Percentiles rank a stretch among this genome's conserved stretches.
These are phyloP conservation scores for Panzeria rudis DNA, from an alignment of 2,888 invertebrate genomes.

Conservation along the genomic window DNA sequence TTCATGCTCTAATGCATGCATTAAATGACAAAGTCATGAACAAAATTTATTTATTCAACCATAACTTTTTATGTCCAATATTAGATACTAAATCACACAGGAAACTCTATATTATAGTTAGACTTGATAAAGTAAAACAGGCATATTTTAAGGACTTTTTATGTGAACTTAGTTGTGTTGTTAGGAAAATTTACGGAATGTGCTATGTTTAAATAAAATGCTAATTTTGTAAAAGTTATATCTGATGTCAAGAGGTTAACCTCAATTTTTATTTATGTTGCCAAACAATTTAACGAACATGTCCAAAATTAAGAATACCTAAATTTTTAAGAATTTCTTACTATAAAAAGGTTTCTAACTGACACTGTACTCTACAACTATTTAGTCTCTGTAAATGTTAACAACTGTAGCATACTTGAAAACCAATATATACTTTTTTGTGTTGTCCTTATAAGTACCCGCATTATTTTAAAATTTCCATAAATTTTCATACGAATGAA, in stretches of 20 bases:
- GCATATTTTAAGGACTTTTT: background rate
- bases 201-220: too few relatives aligned
- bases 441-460: background rate
- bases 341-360: too few relatives aligned
- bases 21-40: constrained; percentile 42
- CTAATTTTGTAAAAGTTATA: too few relatives aligned
- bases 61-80: constrained; percentile 47
- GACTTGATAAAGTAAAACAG: constrained; percentile 7
- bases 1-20: constrained; percentile 10
- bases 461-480: background rate
- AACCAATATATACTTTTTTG: background rate
- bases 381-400: too few relatives aligned
- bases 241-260: too few relatives aligned
- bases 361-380: too few relatives aligned
- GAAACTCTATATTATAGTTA: constrained; percentile 12
- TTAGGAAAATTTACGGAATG: background rate
- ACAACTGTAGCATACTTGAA: background rate
- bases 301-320: too few relatives aligned
- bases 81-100: constrained; percentile 34
- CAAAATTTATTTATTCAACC: constrained; percentile 43
- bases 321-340: too few relatives aligned
- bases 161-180: background rate
- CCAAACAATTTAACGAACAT: too few relatives aligned
- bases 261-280: too few relatives aligned
- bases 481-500: constrained; percentile 26